A percentile compares a stretch with the other conserved stretches of the same genome.
Conservation (phyloP, 2,797 vertebrate species). For the Xenopus petersii region DNA sequence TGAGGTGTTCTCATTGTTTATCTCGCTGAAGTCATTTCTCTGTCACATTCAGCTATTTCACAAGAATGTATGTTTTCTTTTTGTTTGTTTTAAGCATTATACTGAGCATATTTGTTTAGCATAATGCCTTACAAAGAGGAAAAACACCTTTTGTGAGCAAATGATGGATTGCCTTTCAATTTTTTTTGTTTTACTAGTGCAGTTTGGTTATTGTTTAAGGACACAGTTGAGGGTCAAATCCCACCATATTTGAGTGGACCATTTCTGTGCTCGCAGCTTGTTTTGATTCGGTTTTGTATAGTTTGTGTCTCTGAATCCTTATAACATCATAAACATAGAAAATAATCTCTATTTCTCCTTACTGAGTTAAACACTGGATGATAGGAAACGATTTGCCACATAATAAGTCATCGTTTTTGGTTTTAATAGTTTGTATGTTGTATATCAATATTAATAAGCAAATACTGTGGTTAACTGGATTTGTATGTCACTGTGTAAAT, state of each 20-base stretch:
- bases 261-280: too few relatives aligned
- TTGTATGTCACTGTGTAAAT: conserved; percentile 31
- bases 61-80: background rate
- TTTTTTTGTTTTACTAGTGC: background rate
- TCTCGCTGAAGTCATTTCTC: too few relatives aligned
- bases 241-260: background rate
- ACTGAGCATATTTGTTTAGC: background rate
- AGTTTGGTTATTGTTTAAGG: background rate
- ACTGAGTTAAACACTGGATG: too few relatives aligned
- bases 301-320: too few relatives aligned
- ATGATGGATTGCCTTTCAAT: conserved; percentile 9
- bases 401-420: conserved; percentile 20
- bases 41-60: too few relatives aligned
- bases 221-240: conserved; percentile 1
- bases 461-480: conserved; percentile 31
- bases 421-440: conserved; percentile 26
- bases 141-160: conserved; percentile 10
- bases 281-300: too few relatives aligned
- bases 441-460: conserved; percentile 41
- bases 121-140: background rate
- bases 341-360: too few relatives aligned
- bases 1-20: too few relatives aligned
- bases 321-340: too few relatives aligned
- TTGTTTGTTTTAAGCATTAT: background rate
- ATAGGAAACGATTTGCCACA: background rate